phyloP scores from a whole-genome alignment of 2,113 vertebrate species.

The Calyptommatus sinebrachiatus region DNA sequence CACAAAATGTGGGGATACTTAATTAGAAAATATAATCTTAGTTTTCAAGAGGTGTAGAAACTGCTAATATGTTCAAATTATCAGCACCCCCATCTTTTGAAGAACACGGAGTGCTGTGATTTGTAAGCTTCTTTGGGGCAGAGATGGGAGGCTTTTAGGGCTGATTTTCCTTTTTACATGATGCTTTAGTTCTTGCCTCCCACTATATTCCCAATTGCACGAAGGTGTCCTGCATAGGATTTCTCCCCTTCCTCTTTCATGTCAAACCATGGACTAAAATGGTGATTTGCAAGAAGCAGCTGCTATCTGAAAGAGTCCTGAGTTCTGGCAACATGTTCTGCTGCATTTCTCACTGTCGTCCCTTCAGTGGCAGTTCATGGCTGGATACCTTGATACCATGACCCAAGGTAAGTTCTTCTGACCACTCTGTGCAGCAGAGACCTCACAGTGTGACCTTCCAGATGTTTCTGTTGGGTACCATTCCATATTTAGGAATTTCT shows the following conservation, averaged over 20 bases:
- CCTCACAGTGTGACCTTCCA: no score
- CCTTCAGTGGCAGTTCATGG: neutral
- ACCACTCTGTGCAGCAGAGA: no score
- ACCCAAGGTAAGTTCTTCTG: neutral
- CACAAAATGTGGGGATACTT: no score
- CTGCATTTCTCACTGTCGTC: neutral
- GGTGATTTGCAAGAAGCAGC: neutral
- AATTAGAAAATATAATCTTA: no score
- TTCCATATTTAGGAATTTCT: no score
- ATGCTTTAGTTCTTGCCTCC: neutral
- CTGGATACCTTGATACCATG: neutral
- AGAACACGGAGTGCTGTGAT: no score
- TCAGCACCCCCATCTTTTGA: no score
- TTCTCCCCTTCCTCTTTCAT: neutral
- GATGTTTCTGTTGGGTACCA: no score
- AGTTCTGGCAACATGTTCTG: neutral
- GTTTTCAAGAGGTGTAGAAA: no score
- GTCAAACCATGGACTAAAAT: neutral
- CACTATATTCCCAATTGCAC: fast-evolving
- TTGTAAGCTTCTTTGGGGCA: neutral
- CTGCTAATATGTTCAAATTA: no score
- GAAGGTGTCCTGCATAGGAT: neutral
- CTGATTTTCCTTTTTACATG: neutral
- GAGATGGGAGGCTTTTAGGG: no score
- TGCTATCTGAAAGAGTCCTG: neutral